A percentile compares a stretch with the other conserved stretches of the same genome.
phyloP scores from a whole-genome alignment of 2,113 vertebrate species.

The Hippocampus comes region DNA sequence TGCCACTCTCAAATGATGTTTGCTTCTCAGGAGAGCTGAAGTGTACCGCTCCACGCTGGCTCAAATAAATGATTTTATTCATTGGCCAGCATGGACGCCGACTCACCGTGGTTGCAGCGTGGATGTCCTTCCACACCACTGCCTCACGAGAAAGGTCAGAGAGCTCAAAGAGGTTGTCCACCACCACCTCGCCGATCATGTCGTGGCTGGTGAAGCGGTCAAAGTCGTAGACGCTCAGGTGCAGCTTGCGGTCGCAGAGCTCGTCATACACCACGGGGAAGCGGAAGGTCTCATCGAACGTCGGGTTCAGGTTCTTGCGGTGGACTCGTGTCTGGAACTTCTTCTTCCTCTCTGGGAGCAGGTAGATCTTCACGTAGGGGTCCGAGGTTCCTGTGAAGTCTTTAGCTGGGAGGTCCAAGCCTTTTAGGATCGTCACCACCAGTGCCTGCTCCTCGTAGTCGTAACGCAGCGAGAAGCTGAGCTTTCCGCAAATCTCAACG shows the following conservation, averaged over 20 bases:
- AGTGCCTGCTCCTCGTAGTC: conserved; percentile 92
- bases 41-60: conserved; percentile 12
- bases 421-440: conserved; percentile 89
- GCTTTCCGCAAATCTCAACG: conserved; percentile 88
- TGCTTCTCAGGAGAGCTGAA: conserved; percentile 13
- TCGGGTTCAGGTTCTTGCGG: conserved; percentile 93
- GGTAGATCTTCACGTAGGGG: conserved; percentile 96
- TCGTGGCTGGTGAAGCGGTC: conserved; percentile 98
- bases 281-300: conserved; percentile 90
- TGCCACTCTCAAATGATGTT: conserved; percentile 27
- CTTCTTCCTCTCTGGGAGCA: conserved; percentile 95
- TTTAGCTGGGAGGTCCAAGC: conserved; percentile 92
- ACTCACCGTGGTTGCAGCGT: conserved; percentile 92
- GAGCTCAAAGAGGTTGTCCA: conserved; percentile 97
- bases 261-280: conserved; percentile 92
- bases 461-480: conserved; percentile 88
- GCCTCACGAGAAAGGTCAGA: conserved; percentile 95
- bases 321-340: conserved; percentile 98
- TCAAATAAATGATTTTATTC: conserved; percentile 3
- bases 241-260: conserved; percentile 90
- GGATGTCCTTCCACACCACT: conserved; percentile 96
- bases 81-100: conserved; percentile 3
- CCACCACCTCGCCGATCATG: conserved; percentile 97
- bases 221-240: conserved; percentile 97
- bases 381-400: conserved; percentile 95